A percentile compares a stretch with the other conserved stretches of the same genome.
These are phyloP conservation scores for Carposina sasakii DNA, from an alignment of 1,140 invertebrate species.

Conservation along the genomic window DNA sequence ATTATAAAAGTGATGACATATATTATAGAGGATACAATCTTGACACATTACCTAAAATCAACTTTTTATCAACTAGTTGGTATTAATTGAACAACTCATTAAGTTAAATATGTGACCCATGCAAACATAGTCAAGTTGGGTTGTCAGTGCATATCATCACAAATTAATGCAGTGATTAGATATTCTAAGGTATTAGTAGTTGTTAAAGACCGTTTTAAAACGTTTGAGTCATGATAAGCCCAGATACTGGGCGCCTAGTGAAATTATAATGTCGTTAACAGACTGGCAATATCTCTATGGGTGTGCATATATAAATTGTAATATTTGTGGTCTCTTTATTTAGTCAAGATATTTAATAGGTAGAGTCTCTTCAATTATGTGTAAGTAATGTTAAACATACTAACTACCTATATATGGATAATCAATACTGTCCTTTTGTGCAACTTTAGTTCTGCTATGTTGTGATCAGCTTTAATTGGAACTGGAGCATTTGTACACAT, in stretches of 20 bases:
- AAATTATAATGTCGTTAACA: slow-evolving; percentile 69
- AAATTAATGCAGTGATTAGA: slow-evolving; percentile 70
- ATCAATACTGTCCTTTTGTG: slow-evolving; percentile 65
- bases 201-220: slow-evolving; percentile 68
- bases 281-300: slow-evolving; percentile 71
- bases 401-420: slow-evolving; percentile 57
- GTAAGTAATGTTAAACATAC: slow-evolving; percentile 62
- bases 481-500: slow-evolving; percentile 66
- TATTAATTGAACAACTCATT: slow-evolving; percentile 49
- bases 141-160: slow-evolving; percentile 72
- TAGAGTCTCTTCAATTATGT: slow-evolving; percentile 65
- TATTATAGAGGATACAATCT: slow-evolving; percentile 53
- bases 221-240: slow-evolving; percentile 62
- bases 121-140: slow-evolving; percentile 54
- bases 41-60: slow-evolving; percentile 48
- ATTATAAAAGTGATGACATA: slow-evolving; percentile 63
- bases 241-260: slow-evolving; percentile 68
- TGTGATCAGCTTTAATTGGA: slow-evolving; percentile 69
- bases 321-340: slow-evolving; percentile 69
- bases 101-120: slow-evolving; percentile 48
- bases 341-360: slow-evolving; percentile 72
- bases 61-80: slow-evolving; percentile 48
- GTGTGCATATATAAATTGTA: slow-evolving; percentile 66
- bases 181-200: slow-evolving; percentile 71
- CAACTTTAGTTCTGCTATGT: slow-evolving; percentile 68